phyloP scores from a whole-genome alignment of 2,113 vertebrate species.

The Clarias gariepinus region DNA sequence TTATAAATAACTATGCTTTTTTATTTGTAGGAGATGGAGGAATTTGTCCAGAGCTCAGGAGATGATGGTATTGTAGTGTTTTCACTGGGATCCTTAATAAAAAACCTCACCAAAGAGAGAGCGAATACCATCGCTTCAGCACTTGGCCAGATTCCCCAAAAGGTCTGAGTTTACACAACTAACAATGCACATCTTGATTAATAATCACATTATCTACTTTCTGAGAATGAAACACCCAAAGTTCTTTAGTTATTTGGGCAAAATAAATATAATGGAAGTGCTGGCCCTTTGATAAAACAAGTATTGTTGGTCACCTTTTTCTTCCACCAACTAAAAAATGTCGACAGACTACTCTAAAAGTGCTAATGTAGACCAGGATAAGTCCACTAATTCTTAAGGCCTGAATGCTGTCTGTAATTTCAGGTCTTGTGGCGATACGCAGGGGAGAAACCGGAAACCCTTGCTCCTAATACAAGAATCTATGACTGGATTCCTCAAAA shows the following conservation, averaged over 20 bases:
- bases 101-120: constrained; percentile 76
- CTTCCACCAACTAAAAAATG: too few relatives aligned
- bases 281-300: too few relatives aligned
- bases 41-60: constrained; percentile 81
- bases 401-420: neutral
- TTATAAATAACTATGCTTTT: neutral
- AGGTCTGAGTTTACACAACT: constrained; percentile 65
- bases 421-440: constrained; percentile 86
- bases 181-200: neutral
- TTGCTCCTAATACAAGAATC: constrained; percentile 76
- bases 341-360: too few relatives aligned
- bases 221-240: neutral
- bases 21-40: constrained; percentile 78
- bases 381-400: too few relatives aligned
- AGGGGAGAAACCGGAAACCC: constrained; percentile 72
- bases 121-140: constrained; percentile 76
- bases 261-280: too few relatives aligned
- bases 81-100: constrained; percentile 79
- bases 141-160: constrained; percentile 80
- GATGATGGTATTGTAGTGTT: constrained; percentile 81
- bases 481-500: too few relatives aligned
- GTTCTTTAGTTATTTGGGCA: too few relatives aligned
- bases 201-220: neutral
- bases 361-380: too few relatives aligned
- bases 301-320: too few relatives aligned